Evolutionary conservation across 2,888 invertebrate genomes (phyloP).

Genomic region (Dicranocentrus wangi): DNA sequence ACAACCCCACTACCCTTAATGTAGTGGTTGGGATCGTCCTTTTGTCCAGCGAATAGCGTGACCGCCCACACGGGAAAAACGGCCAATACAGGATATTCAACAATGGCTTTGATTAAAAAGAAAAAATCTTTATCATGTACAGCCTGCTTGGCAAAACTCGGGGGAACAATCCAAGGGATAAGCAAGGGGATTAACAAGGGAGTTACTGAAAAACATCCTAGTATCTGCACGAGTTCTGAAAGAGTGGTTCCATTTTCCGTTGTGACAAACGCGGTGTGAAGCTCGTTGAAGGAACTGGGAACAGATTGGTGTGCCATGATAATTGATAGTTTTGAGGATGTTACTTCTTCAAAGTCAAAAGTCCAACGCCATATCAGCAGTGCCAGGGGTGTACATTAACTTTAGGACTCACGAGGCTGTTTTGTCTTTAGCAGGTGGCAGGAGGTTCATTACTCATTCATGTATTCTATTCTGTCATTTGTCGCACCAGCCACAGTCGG

Average conservation of each 20-base stretch:
- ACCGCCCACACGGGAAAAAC: conserved; percentile 60
- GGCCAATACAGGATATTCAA: conserved; percentile 68
- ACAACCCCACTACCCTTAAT: conserved; percentile 33
- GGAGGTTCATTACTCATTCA: too few species aligned
- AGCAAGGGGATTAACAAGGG: conserved; percentile 66
- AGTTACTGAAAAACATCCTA: conserved; percentile 63
- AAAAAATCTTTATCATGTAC: conserved; percentile 49
- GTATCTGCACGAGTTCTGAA: conserved; percentile 66
- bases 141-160: conserved; percentile 58
- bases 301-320: too few species aligned
- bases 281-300: conserved; percentile 41
- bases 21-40: not conserved
- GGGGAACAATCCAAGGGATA: conserved; percentile 69
- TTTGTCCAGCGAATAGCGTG: conserved; percentile 64
- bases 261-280: conserved; percentile 66
- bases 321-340: too few species aligned
- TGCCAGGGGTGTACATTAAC: too few species aligned
- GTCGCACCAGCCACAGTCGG: too few species aligned
- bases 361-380: too few species aligned
- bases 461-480: too few species aligned
- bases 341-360: too few species aligned
- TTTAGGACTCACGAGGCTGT: too few species aligned
- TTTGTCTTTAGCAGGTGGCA: too few species aligned
- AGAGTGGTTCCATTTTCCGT: conserved; percentile 67
- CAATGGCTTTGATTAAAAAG: conserved; percentile 58